Evolutionary conservation across 2,797 vertebrate genomes (phyloP).

Genomic region (Agapornis canus): DNA sequence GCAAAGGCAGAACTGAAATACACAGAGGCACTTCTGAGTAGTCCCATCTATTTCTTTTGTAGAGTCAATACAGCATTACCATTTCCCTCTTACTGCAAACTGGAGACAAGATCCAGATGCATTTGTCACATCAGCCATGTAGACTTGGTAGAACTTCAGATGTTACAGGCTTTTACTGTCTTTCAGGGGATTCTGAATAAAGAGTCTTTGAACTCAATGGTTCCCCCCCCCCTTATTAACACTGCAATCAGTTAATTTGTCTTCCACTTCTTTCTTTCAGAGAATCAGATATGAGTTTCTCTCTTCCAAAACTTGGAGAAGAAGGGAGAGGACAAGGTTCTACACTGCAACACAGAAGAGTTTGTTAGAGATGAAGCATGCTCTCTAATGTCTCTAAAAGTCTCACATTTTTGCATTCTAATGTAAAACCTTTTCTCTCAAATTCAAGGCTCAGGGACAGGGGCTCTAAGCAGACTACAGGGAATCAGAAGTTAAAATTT

Average conservation of each 20-base stretch:
- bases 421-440: background rate
- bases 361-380: background rate
- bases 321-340: background rate
- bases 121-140: background rate
- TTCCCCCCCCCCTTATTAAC: background rate
- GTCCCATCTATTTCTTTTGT: background rate
- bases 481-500: background rate
- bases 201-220: background rate
- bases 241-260: background rate
- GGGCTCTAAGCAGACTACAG: background rate
- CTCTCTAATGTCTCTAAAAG: background rate
- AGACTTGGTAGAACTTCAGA: background rate
- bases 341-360: background rate
- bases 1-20: background rate
- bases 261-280: background rate
- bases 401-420: background rate
- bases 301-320: background rate
- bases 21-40: background rate
- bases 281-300: background rate
- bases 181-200: background rate
- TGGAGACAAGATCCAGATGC: background rate
- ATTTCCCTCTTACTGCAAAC: background rate
- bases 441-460: background rate
- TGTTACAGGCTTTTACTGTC: background rate
- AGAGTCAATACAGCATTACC: background rate